A percentile compares a stretch with the other conserved stretches of the same genome.
phyloP scores from a whole-genome alignment of 2,113 vertebrate genomes.

The Chaetops frenatus region DNA sequence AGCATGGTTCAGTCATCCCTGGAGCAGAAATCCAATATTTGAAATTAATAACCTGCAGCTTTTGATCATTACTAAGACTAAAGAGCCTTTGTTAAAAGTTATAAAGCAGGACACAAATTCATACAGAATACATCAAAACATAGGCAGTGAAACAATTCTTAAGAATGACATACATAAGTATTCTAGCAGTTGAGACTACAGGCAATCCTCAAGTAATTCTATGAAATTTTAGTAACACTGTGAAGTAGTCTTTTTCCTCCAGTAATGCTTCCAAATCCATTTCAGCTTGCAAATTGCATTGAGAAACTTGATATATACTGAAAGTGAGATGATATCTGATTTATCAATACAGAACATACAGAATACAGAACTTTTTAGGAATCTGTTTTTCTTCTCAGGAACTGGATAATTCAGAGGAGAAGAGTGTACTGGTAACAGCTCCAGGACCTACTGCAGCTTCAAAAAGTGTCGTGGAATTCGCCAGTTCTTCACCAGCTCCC shows the following conservation, averaged over 20 bases:
- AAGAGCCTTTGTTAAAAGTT: neutral
- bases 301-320: neutral
- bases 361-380: neutral
- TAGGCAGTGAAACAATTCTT: neutral
- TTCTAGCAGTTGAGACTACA: neutral
- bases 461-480: slow-evolving; percentile 69
- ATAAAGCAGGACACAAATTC: neutral
- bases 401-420: slow-evolving; percentile 61
- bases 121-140: neutral
- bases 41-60: neutral
- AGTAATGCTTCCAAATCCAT: neutral
- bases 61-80: neutral
- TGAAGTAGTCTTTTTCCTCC: neutral
- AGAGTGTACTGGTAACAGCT: slow-evolving; percentile 49
- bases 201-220: neutral
- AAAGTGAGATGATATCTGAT: neutral
- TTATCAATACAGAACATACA: neutral
- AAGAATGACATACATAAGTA: neutral
- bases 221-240: neutral
- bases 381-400: slow-evolving; percentile 46
- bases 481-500: slow-evolving; percentile 53
- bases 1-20: neutral
- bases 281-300: neutral
- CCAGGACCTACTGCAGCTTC: slow-evolving; percentile 31
- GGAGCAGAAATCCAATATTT: neutral